Conservation (phyloP, 30 jellyfish, hydroid and myxozoan species). For the Pelagia noctiluca region DNA sequence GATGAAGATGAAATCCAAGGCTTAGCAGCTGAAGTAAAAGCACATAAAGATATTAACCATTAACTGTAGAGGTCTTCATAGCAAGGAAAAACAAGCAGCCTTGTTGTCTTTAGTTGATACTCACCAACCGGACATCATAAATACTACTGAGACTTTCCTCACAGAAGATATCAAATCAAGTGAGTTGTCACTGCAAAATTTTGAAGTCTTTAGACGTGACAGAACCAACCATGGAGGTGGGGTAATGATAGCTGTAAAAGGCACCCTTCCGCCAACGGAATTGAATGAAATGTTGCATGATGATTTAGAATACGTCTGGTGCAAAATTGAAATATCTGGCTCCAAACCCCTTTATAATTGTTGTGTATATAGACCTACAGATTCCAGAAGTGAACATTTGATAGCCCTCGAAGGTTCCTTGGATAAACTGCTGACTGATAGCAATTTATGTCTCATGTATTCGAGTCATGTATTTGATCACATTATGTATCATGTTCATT, state of each 20-base stretch:
- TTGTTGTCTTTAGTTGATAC: not conserved
- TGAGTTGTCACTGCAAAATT: conserved; percentile 30
- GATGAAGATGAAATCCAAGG: not conserved
- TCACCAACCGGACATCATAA: not conserved
- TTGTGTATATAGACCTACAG: conserved; percentile 23
- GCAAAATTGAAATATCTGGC: conserved; percentile 43
- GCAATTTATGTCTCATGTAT: conserved; percentile 25
- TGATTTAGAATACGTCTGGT: conserved; percentile 32
- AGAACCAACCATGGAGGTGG: conserved; percentile 43
- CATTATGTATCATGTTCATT: conserved; percentile 29
- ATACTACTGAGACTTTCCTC: not conserved
- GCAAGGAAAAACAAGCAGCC: not conserved
- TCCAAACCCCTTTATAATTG: conserved; percentile 25
- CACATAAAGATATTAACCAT: not conserved
- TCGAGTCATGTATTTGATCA: conserved; percentile 35
- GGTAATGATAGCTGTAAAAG: conserved; percentile 20
- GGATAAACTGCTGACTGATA: conserved; percentile 40
- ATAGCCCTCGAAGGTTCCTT: conserved; percentile 38
- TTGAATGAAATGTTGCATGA: conserved; percentile 21
- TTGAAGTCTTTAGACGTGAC: conserved; percentile 18
- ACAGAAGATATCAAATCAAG: conserved; percentile 25
- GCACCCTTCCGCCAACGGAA: conserved; percentile 28
- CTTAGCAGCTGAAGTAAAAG: not conserved
- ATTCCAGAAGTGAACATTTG: conserved; percentile 35
- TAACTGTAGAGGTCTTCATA: not conserved